Percentiles rank a stretch among this genome's conserved stretches.
Conservation (phyloP, 2,797 vertebrate species). For the Cyprinodon diabolis region DNA sequence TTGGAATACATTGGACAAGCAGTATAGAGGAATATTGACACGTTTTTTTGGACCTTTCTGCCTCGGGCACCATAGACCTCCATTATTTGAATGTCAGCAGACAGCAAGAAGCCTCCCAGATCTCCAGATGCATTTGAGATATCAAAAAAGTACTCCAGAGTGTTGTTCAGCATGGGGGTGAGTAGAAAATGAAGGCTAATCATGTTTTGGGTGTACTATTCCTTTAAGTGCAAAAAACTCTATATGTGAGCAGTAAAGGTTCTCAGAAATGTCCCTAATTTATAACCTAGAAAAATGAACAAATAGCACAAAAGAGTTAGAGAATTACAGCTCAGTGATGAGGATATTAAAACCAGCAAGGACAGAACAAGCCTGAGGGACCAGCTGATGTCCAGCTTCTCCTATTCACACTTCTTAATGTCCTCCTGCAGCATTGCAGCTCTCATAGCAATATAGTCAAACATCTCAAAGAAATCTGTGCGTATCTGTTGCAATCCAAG, state of each 20-base stretch:
- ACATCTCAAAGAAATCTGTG: neutral
- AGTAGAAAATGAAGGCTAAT: too few species aligned
- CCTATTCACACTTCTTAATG: slow-evolving; percentile 23
- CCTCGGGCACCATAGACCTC: too few species aligned
- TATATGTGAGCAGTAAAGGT: slow-evolving; percentile 2
- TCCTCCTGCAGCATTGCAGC: slow-evolving; percentile 11
- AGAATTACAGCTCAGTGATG: slow-evolving; percentile 35
- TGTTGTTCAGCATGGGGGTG: too few species aligned
- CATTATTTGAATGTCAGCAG: too few species aligned
- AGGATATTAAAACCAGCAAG: slow-evolving; percentile 51
- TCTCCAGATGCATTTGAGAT: too few species aligned
- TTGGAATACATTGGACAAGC: too few species aligned
- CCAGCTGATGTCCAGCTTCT: slow-evolving; percentile 51
- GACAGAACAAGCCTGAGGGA: slow-evolving; percentile 56
- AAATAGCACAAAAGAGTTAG: slow-evolving; percentile 39
- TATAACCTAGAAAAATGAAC: slow-evolving; percentile 14
- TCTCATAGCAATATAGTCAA: neutral
- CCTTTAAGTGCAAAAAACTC: slow-evolving; percentile 1
- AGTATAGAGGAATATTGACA: too few species aligned
- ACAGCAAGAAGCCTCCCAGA: too few species aligned
- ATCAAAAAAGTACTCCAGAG: too few species aligned
- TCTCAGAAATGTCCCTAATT: neutral
- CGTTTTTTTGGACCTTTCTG: too few species aligned
- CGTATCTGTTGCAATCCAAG: neutral
- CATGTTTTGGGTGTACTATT: too few species aligned